Evolutionary conservation across 2,113 vertebrate genomes (phyloP), one percentile per base, ranked within the genome.

Genomic region (Tragulus kanchil): DNA sequence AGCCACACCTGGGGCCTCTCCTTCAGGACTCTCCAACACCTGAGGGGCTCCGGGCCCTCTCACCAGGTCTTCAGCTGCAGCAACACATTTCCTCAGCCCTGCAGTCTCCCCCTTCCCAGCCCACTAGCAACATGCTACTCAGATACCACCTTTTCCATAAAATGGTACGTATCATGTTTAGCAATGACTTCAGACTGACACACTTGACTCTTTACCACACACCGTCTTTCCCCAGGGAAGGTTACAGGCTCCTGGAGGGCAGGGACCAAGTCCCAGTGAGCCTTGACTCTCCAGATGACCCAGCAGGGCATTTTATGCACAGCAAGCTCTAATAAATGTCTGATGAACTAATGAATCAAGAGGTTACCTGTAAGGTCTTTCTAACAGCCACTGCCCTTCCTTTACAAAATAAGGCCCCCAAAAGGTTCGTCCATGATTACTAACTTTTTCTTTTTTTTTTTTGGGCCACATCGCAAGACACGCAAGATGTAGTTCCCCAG

Each of bases 321-420:
- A 87, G 23, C 25, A 79, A 0, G 3, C 52, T 93, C 78, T 89
- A 69, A 96, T 88, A 77, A 85, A 88, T 42, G 3, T 78, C 31
- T 85, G 12, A 71, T 48, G 16, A 89, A 87, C 23, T 91, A 82
- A 90, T 67, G n/a, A 94, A 96, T 45, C 52, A 62, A 92, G 56
- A 85, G 42, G 42, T 54, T 31, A 65, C 21, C 42, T 85, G 52
- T 52, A 19, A 85, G 26, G 42, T 48, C 45, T 73, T 13, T 25
- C 19, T 79, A 73, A 84, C 1, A 62, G 52, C 48, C 16, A 92
- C n/a, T 78, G 28, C 3, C 73, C 54, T 78, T 25, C 75, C 50
- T 77, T 90, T 67, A 85, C n/a, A 93, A 78, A 95, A 85, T 0
- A 85, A 50, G 19, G 36, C 12, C 28, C 69, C 54, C 59, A 65